Evolutionary conservation across 2,888 invertebrate genomes (phyloP).

Genomic region (Erebia epiphron): DNA sequence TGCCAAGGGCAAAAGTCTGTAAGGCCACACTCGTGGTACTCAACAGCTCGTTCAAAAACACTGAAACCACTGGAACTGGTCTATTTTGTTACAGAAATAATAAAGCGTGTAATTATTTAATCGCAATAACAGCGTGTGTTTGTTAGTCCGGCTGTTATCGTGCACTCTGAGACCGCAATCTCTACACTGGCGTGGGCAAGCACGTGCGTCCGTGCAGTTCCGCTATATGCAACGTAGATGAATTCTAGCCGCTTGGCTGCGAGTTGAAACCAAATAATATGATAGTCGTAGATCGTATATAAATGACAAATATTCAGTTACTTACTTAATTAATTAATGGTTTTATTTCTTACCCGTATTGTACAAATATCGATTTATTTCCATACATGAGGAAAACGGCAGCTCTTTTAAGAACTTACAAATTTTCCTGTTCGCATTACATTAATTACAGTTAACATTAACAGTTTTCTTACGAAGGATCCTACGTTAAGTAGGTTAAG

Average conservation of each 20-base stretch:
- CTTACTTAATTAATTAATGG: too few species aligned
- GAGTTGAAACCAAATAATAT: not conserved
- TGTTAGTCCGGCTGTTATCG: constrained; percentile 43
- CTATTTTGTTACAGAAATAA: constrained; percentile 11
- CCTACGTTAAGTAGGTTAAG: too few species aligned
- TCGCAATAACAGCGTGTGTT: constrained; percentile 31
- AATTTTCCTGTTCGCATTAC: not conserved
- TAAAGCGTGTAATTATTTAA: constrained; percentile 20
- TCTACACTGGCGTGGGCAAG: constrained; percentile 30
- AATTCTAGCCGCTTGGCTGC: constrained; percentile 20
- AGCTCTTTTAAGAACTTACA: not conserved
- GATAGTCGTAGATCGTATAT: not conserved
- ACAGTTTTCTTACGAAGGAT: too few species aligned
- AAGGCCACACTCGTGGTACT: not conserved
- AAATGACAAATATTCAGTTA: not conserved
- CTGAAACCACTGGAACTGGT: not conserved
- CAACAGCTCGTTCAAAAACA: not conserved
- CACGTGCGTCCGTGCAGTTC: constrained; percentile 35
- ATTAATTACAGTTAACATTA: too few species aligned
- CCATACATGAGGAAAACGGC: not conserved
- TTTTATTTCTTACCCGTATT: too few species aligned
- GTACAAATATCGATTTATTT: not conserved
- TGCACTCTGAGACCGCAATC: constrained; percentile 26
- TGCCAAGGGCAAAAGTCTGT: constrained; percentile 9
- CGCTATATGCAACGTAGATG: constrained; percentile 28